A percentile compares a stretch with the other conserved stretches of the same genome.
Conservation (phyloP, 2,888 invertebrate genomes). For the Pachymerium ferrugineum region DNA sequence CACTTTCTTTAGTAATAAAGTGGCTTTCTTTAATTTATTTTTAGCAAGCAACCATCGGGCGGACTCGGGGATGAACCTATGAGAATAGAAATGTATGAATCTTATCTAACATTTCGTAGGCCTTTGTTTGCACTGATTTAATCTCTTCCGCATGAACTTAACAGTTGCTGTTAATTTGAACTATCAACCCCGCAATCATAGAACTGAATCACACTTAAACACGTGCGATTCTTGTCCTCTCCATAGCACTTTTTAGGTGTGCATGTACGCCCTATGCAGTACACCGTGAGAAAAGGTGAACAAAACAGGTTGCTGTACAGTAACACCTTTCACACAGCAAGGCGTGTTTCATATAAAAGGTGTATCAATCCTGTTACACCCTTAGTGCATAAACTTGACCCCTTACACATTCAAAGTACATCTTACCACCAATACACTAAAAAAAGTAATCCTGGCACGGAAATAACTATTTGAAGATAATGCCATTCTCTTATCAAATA, state of each 20-base stretch:
- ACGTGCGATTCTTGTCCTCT: too few species aligned
- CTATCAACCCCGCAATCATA: too few species aligned
- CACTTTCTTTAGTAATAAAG: conserved; percentile 55
- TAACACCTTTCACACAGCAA: not conserved
- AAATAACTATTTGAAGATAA: conserved; percentile 58
- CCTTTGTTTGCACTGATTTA: not conserved
- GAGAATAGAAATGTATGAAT: conserved; percentile 25
- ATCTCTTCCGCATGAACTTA: not conserved
- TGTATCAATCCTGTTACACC: too few species aligned
- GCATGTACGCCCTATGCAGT: too few species aligned
- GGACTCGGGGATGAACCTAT: conserved; percentile 59
- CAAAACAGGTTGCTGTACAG: too few species aligned
- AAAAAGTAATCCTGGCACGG: conserved; percentile 62
- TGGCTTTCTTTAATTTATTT: conserved; percentile 55
- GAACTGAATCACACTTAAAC: too few species aligned
- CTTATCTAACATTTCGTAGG: not conserved
- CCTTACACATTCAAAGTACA: too few species aligned
- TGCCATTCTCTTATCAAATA: conserved; percentile 66
- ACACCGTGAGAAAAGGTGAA: too few species aligned
- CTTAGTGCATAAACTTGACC: too few species aligned
- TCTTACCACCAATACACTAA: conserved; percentile 59
- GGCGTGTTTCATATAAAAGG: not conserved
- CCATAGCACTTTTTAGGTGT: too few species aligned
- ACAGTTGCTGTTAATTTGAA: not conserved
- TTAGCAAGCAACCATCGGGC: conserved; percentile 67